A percentile compares a stretch with the other conserved stretches of the same genome.
phyloP scores from a whole-genome alignment of 1,140 invertebrate genomes.

The Drosophila tani region DNA sequence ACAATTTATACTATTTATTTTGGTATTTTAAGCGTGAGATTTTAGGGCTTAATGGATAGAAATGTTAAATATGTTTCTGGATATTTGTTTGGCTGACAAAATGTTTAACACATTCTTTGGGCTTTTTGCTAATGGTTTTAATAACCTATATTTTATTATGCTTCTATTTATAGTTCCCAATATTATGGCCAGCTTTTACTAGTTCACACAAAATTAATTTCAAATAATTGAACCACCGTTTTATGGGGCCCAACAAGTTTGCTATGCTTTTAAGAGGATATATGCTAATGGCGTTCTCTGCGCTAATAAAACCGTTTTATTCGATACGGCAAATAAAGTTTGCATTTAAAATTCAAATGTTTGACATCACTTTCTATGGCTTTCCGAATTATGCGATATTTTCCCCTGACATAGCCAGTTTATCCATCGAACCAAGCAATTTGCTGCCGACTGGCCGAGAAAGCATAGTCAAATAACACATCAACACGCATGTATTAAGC shows the following conservation, averaged over 20 bases:
- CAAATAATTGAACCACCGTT: not conserved
- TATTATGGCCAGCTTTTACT: not conserved
- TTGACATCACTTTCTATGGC: constrained; percentile 31
- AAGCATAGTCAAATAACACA: constrained; percentile 28
- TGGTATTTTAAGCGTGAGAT: not conserved
- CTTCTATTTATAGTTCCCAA: not conserved
- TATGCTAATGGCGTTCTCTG: constrained; percentile 7
- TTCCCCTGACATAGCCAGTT: constrained; percentile 24
- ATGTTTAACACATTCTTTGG: too few relatives aligned
- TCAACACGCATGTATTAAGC: constrained; percentile 49
- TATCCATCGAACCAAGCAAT: constrained; percentile 32
- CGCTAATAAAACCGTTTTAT: constrained; percentile 24
- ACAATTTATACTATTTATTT: not conserved
- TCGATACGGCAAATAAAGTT: constrained; percentile 18
- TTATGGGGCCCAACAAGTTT: constrained; percentile 13
- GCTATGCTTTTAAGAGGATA: constrained; percentile 8
- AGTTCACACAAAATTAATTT: constrained; percentile 8
- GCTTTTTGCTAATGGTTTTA: too few relatives aligned
- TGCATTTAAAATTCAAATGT: constrained; percentile 31
- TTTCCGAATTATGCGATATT: constrained; percentile 28
- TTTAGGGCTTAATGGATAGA: not conserved
- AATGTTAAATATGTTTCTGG: too few relatives aligned
- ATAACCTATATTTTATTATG: too few relatives aligned
- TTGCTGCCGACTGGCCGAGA: constrained; percentile 16
- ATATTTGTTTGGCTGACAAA: too few relatives aligned